Evolutionary conservation across 2,797 vertebrate species (phyloP).

Genomic region (Characodon lateralis): DNA sequence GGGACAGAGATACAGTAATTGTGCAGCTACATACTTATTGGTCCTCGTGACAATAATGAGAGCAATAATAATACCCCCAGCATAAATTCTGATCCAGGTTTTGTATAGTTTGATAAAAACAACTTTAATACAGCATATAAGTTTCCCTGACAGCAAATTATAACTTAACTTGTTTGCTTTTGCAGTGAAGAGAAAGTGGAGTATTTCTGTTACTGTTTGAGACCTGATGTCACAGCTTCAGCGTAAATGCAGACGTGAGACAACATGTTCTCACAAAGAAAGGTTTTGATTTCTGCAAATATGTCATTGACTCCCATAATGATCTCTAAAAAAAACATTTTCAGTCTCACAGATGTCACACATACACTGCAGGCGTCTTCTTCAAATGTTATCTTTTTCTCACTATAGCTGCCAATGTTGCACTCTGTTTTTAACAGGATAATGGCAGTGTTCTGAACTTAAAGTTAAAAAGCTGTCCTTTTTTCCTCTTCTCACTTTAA

Average conservation of each 20-base stretch:
- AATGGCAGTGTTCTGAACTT: constrained; percentile 34
- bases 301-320: constrained; percentile 16
- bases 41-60: neutral
- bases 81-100: neutral
- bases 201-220: constrained; percentile 9
- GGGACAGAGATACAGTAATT: neutral
- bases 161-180: neutral
- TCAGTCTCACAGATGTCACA: constrained; percentile 20
- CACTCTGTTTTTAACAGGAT: constrained; percentile 36
- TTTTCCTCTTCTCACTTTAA: neutral
- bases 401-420: constrained; percentile 24
- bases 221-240: neutral
- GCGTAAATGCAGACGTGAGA: constrained; percentile 11
- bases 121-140: neutral
- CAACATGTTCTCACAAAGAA: constrained; percentile 5
- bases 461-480: neutral
- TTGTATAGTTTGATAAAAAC: neutral
- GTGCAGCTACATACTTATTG: neutral
- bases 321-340: constrained; percentile 11
- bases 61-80: neutral
- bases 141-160: constrained; percentile 1
- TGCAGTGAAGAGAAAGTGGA: constrained; percentile 3
- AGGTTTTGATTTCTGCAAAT: constrained; percentile 17
- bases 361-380: constrained; percentile 44
- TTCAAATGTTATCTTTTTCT: constrained; percentile 27